A percentile compares a stretch with the other conserved stretches of the same genome.
These are phyloP conservation scores for Volucella inflata DNA, from an alignment of 2,888 invertebrate species.

Conservation along the genomic window DNA sequence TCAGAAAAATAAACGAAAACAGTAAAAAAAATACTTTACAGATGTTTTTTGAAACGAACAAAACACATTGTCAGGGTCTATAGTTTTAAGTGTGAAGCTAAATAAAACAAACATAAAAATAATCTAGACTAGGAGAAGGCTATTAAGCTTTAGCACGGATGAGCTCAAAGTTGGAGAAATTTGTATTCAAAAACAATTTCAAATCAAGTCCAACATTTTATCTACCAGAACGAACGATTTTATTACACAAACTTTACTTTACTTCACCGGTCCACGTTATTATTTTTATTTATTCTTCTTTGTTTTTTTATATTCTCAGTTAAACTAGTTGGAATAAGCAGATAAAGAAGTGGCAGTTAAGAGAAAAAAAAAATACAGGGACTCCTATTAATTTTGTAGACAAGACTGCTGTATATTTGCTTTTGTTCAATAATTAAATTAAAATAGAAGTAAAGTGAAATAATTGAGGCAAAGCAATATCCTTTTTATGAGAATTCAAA, in stretches of 20 bases:
- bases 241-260: slow-evolving; percentile 49
- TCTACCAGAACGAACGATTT: slow-evolving; percentile 72
- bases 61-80: no score
- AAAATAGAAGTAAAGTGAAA: no score
- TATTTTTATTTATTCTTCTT: slow-evolving; percentile 35
- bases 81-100: background rate
- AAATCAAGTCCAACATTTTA: slow-evolving; percentile 76
- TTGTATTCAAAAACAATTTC: slow-evolving; percentile 77
- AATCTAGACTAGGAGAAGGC: slow-evolving; percentile 46
- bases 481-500: no score
- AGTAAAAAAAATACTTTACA: no score
- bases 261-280: slow-evolving; percentile 43
- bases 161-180: slow-evolving; percentile 46
- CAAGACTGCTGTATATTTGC: background rate
- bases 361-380: background rate
- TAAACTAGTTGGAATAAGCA: slow-evolving; percentile 11
- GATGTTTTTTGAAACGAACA: no score
- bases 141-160: slow-evolving; percentile 69
- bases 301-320: background rate
- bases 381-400: background rate
- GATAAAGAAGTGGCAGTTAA: background rate
- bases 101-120: slow-evolving; percentile 55
- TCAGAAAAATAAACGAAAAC: slow-evolving; percentile 2
- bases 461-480: no score
- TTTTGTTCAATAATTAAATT: background rate